Percentiles rank a stretch among this genome's conserved stretches.
Evolutionary conservation across 2,113 vertebrate genomes (phyloP).

Genomic region (Pteronura brasiliensis): DNA sequence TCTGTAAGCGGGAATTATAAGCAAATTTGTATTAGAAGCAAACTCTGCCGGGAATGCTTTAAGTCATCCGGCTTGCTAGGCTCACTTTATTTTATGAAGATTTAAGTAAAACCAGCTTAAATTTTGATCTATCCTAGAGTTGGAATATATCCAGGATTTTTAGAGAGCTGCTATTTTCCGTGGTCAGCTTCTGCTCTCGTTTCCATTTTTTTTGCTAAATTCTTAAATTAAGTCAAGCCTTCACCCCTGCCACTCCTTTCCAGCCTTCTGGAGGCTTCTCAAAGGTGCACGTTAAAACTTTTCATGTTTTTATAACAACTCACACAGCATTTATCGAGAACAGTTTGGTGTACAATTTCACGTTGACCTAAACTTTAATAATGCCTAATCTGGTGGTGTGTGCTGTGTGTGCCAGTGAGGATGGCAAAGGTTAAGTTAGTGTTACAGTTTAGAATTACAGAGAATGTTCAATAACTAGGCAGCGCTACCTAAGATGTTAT

Average conservation of each 20-base stretch:
- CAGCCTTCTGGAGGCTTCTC: background rate
- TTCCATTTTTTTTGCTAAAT: background rate
- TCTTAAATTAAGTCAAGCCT: background rate
- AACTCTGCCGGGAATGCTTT: background rate
- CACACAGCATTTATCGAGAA: background rate
- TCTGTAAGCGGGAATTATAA: background rate
- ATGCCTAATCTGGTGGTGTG: background rate
- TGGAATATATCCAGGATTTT: background rate
- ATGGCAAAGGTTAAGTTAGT: background rate
- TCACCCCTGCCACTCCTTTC: background rate
- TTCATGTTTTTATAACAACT: background rate
- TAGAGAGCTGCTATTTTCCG: background rate
- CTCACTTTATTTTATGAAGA: background rate
- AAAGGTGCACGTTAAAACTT: background rate
- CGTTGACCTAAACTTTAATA: background rate
- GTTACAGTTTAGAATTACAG: background rate
- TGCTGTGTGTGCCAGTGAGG: fast-evolving
- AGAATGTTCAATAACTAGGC: background rate
- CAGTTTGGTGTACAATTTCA: background rate
- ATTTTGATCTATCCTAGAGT: background rate
- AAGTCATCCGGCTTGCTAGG: background rate
- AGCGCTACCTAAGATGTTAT: background rate
- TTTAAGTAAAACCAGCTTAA: background rate
- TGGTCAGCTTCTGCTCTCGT: background rate
- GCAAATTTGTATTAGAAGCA: background rate